Base-by-base conservation (phyloP, 1,140 invertebrate genomes). In the Eurosta solidaginis region DNA sequence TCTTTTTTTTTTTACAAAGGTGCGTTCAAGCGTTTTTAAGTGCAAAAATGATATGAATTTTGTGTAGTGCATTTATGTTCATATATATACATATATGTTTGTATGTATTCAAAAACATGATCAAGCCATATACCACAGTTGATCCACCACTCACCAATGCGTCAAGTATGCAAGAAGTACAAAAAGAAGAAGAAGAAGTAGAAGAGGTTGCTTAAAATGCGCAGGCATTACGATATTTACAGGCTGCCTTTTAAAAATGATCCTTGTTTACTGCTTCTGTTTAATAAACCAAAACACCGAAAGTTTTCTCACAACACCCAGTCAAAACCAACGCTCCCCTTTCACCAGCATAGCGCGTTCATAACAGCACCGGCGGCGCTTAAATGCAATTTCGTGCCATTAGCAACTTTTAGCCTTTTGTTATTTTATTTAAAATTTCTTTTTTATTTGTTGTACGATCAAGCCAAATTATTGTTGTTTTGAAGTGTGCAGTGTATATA, bases 401-500 rank as follows among this genome's bases (percentile, higher is more conserved):
- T 47, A 12, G 45, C 45, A n/a, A n/a, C n/a, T n/a, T n/a, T n/a
- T n/a, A n/a, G n/a, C n/a, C n/a, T n/a, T n/a, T n/a, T n/a, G n/a
- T n/a, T n/a, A n/a, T n/a, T n/a, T n/a, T n/a, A n/a, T n/a, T n/a
- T n/a, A n/a, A n/a, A n/a, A n/a, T 20, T 33, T 22, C 33, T 36
- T 9, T 33, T 27, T 33, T 59, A n/a, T 9, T n/a, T 54, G 20
- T 59, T 59, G 7, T 17, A 5, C 33, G n/a, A 49, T 75, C 42
- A 75, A 75, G 27, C 45, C 2, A 29, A 75, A 29, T 29, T 75
- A 47, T 77, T 80, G 52, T 78, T 79, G 25, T 81, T 79, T 74
- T 79, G 45, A n/a, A 33, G 25, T 17, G 54, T 59, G 54, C 54
- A 59, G 33, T n/a, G 54, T 40, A 33, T 33, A 40, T 33, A 9